Conservation (phyloP, 2,797 vertebrate genomes). For the Liparis tanakae region DNA sequence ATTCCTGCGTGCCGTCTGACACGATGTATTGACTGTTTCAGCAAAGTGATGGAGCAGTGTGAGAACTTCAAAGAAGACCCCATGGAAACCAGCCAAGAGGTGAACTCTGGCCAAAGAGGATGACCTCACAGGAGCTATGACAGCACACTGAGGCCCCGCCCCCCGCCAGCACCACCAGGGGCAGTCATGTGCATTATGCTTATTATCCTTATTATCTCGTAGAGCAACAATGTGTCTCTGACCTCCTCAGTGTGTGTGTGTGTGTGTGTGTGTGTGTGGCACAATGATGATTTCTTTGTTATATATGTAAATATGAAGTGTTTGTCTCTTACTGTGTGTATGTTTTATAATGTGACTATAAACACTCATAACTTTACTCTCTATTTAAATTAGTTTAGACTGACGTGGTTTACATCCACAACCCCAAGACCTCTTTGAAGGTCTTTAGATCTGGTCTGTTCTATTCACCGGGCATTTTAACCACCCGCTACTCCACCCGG, state of each 20-base stretch:
- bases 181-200: slow-evolving; percentile 61
- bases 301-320: slow-evolving; percentile 79
- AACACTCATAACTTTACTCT: slow-evolving; percentile 72
- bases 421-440: no score
- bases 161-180: slow-evolving; percentile 64
- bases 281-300: slow-evolving; percentile 62
- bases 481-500: no score
- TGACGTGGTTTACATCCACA: slow-evolving; percentile 8
- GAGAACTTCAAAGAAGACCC: slow-evolving; percentile 95
- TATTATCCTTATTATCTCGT: slow-evolving; percentile 52
- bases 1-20: no score
- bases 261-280: slow-evolving; percentile 31
- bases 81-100: slow-evolving; percentile 93
- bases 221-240: slow-evolving; percentile 65
- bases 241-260: slow-evolving; percentile 53
- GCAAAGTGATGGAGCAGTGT: slow-evolving; percentile 97
- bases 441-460: no score
- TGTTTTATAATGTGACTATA: slow-evolving; percentile 79
- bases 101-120: slow-evolving; percentile 81
- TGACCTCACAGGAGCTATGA: slow-evolving; percentile 44
- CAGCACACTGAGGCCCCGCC: slow-evolving; percentile 48
- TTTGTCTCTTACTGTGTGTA: slow-evolving; percentile 73
- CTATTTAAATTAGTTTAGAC: slow-evolving; percentile 68
- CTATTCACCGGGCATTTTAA: no score
- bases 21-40: slow-evolving; percentile 63